Evolutionary conservation across 2,797 vertebrate genomes (phyloP), one percentile per base, ranked within the genome.

Genomic region (Threskiornis aethiopicus): DNA sequence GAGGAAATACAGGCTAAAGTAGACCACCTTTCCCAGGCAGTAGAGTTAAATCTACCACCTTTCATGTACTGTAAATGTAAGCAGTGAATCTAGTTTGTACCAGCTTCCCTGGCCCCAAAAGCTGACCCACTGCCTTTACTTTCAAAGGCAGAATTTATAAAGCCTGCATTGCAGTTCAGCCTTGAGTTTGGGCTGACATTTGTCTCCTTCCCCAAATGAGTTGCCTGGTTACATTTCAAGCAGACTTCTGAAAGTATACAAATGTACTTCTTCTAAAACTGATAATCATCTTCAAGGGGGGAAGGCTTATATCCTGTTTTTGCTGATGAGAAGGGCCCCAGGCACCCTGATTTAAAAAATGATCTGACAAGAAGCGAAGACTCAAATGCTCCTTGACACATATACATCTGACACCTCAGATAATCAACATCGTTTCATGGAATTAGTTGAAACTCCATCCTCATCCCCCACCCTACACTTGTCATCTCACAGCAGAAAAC

Each of bases 371-470:
- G 82, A 93, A 92, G 73, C 19, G 2, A 91, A 95, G 69, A 89
- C 62, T 97, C 87, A 90, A 93, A 95, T 91, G 72, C 73, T 97
- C 62, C 93, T 96, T 93, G 95, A 95, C 90, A 92, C 77, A 87
- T 88, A 84, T 81, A 86, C 72, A 93, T 93, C 84, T 96, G 95
- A 96, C 93, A 96, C 96, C 92, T 96, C 93, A 85, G 91, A 93
- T 97, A 93, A 97, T 96, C 95, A 95, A 87, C 89, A 96, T 87
- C 94, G 87, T 96, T 96, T 92, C 28, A 49, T 70, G 82, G 90
- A 96, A 95, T 97, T 96, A 97, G 72, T 58, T 96, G 96, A 97
- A 97, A 96, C 84, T 83, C 58, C 95, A 96, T 97, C 89, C 89
- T 93, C 84, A 86, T 10, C 65, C 88, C 54, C 33, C 28, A 87